phyloP scores from a whole-genome alignment of 2,797 vertebrate genomes.

The Poecilia gillii region DNA sequence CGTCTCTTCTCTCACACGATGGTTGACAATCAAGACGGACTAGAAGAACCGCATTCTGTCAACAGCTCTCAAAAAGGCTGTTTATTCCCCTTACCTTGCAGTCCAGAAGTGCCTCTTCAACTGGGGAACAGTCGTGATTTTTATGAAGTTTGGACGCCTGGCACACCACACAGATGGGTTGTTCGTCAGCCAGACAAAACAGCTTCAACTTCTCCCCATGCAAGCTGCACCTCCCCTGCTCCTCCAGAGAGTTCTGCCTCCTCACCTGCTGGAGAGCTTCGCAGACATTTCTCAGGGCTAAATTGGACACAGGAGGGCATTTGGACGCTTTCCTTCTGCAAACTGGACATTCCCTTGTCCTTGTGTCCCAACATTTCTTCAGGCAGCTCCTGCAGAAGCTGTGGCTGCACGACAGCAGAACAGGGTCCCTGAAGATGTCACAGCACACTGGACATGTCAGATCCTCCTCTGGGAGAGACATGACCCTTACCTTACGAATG shows the following conservation, averaged over 20 bases:
- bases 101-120: conserved; percentile 75
- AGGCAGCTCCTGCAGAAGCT: conserved; percentile 82
- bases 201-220: conserved; percentile 79
- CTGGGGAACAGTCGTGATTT: conserved; percentile 71
- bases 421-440: conserved; percentile 80
- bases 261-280: conserved; percentile 65
- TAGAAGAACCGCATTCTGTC: conserved; percentile 69
- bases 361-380: conserved; percentile 68
- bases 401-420: conserved; percentile 82
- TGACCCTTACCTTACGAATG: conserved; percentile 18
- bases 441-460: conserved; percentile 80
- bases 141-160: conserved; percentile 79
- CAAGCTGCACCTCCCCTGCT: conserved; percentile 59
- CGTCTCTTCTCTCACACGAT: not conserved
- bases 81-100: conserved; percentile 74
- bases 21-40: conserved; percentile 48
- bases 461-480: conserved; percentile 80
- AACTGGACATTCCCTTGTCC: conserved; percentile 74
- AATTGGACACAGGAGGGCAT: conserved; percentile 67
- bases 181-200: conserved; percentile 79
- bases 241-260: conserved; percentile 36
- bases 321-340: conserved; percentile 75
- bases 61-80: conserved; percentile 1
- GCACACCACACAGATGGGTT: conserved; percentile 81
- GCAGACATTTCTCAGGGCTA: conserved; percentile 83